Evolutionary conservation across 2,888 invertebrate species (phyloP).

Genomic region (Drosophila suboccidentalis): DNA sequence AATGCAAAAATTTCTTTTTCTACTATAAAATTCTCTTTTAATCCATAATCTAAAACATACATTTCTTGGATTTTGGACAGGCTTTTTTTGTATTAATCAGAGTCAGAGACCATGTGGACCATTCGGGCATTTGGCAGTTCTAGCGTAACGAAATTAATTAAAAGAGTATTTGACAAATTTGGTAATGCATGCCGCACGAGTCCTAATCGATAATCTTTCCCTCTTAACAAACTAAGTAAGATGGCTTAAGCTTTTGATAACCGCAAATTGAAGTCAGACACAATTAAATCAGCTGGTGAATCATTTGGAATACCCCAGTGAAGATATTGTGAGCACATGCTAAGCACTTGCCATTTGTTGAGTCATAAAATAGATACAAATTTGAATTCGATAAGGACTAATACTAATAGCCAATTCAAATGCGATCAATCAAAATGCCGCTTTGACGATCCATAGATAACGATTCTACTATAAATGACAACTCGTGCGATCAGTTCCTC

Average conservation of each 20-base stretch:
- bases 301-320: not conserved
- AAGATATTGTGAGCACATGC: not conserved
- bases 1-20: too few species aligned
- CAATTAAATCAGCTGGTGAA: conserved; percentile 4
- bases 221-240: not conserved
- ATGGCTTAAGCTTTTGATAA: not conserved
- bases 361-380: conserved; percentile 7
- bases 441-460: not conserved
- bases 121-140: too few species aligned
- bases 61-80: not conserved
- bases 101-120: too few species aligned
- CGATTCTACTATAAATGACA: conserved; percentile 15
- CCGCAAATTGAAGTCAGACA: not conserved
- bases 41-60: too few species aligned
- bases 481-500: not conserved
- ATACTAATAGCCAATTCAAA: conserved; percentile 26
- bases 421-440: conserved; percentile 32
- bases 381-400: conserved; percentile 1
- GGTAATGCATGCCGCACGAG: not conserved
- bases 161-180: too few species aligned
- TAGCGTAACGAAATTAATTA: too few species aligned
- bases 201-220: not conserved
- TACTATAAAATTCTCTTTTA: too few species aligned
- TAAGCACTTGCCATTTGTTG: not conserved
- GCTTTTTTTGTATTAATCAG: not conserved